phyloP scores from a whole-genome alignment of 2,113 vertebrate genomes.

The Cololabis saira region DNA sequence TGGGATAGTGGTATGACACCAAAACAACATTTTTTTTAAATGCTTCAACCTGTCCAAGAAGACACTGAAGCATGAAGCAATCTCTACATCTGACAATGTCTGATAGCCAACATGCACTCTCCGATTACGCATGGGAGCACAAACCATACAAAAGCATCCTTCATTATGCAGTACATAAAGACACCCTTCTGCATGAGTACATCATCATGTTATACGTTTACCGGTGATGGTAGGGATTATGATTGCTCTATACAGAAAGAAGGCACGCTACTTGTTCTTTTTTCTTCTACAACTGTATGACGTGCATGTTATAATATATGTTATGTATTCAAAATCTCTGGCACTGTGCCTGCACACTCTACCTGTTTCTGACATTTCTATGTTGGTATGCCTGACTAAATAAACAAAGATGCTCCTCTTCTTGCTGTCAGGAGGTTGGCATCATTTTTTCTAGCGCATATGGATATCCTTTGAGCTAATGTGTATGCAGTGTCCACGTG shows the following conservation, averaged over 20 bases:
- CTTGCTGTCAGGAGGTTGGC: not conserved
- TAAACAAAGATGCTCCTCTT: not conserved
- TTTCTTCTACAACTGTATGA: not conserved
- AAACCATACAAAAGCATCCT: not conserved
- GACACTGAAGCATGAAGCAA: not conserved
- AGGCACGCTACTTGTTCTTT: not conserved
- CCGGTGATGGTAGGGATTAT: not conserved
- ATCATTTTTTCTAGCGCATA: not conserved
- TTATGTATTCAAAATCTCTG: not conserved
- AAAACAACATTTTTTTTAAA: slow-evolving; percentile 1
- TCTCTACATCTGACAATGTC: slow-evolving; percentile 3
- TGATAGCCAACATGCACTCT: not conserved
- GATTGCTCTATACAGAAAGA: not conserved
- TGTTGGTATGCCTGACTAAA: not conserved
- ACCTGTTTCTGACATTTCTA: not conserved
- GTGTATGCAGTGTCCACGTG: no score
- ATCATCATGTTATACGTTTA: slow-evolving; percentile 7
- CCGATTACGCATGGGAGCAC: not conserved
- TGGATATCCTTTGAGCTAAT: slow-evolving; percentile 1
- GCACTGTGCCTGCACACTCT: not conserved
- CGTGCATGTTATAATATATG: not conserved
- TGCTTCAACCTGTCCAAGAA: not conserved
- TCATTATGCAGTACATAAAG: slow-evolving; percentile 5
- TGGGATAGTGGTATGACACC: not conserved
- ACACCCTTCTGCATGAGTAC: not conserved